A percentile compares a stretch with the other conserved stretches of the same genome.
These are phyloP conservation scores for Monomorium pharaonis DNA, from an alignment of 1,140 invertebrate genomes.

Conservation along the genomic window DNA sequence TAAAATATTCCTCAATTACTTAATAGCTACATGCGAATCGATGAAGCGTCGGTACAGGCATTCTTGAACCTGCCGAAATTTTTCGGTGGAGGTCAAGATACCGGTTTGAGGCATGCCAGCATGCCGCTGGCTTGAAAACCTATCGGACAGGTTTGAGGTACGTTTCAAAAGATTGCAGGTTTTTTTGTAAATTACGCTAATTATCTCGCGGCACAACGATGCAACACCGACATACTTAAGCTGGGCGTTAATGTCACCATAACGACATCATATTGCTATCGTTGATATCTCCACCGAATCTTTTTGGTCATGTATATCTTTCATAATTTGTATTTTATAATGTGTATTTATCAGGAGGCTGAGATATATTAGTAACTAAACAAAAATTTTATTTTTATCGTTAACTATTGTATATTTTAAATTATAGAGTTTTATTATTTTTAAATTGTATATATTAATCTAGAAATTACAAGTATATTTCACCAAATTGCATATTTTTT, in stretches of 20 bases:
- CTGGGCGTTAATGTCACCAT: slow-evolving; percentile 38
- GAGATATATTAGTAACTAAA: background rate
- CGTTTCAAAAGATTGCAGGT: background rate
- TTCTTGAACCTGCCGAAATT: slow-evolving; percentile 53
- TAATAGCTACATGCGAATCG: slow-evolving; percentile 11
- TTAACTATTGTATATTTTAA: background rate
- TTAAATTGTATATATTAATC: background rate
- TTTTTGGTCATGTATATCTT: background rate
- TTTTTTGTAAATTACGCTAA: background rate
- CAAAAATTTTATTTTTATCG: background rate
- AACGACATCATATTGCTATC: slow-evolving; percentile 4
- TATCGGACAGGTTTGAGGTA: slow-evolving; percentile 60
- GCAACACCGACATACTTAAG: background rate
- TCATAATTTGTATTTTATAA: slow-evolving; percentile 7
- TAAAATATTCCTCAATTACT: background rate
- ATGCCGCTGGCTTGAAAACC: slow-evolving; percentile 34
- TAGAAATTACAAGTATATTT: background rate
- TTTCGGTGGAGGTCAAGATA: slow-evolving; percentile 68
- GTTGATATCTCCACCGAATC: slow-evolving; percentile 37
- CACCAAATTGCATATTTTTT: background rate
- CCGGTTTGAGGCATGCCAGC: slow-evolving; percentile 58
- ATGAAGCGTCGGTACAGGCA: background rate
- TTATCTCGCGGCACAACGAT: background rate
- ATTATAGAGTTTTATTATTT: background rate
- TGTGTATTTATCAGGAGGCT: background rate